Percentiles rank a stretch among this genome's conserved stretches.
Conservation (phyloP, 2,113 vertebrate species). For the Carassius auratus region DNA sequence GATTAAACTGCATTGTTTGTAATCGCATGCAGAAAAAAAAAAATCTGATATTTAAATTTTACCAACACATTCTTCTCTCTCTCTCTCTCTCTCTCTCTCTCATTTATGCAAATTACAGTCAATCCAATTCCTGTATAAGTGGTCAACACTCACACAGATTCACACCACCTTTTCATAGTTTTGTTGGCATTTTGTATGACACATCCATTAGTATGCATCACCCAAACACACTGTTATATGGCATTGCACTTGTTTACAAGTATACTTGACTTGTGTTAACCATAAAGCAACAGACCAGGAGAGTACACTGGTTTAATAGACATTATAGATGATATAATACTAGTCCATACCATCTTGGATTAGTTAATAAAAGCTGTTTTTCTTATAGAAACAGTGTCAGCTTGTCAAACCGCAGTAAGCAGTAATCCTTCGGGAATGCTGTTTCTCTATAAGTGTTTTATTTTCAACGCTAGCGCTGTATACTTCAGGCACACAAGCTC, state of each 20-base stretch:
- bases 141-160: not conserved
- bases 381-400: not conserved
- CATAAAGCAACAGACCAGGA: not conserved
- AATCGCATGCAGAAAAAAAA: too few species aligned
- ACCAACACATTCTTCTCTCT: too few species aligned
- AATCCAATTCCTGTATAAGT: too few species aligned
- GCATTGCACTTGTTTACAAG: not conserved
- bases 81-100: too few species aligned
- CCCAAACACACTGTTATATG: not conserved
- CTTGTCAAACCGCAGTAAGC: constrained; percentile 13
- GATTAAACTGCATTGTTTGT: too few species aligned
- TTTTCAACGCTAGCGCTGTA: constrained; percentile 19
- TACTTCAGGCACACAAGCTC: not conserved
- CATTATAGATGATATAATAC: not conserved
- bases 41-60: too few species aligned
- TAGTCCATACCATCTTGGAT: not conserved
- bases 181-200: not conserved
- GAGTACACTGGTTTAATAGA: not conserved
- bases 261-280: not conserved
- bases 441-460: not conserved
- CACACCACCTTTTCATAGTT: not conserved
- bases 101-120: too few species aligned
- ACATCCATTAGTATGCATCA: not conserved
- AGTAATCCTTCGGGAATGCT: constrained; percentile 6
- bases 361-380: not conserved